Evolutionary conservation across 2,113 vertebrate species (phyloP).

Genomic region (Acinonyx jubatus): DNA sequence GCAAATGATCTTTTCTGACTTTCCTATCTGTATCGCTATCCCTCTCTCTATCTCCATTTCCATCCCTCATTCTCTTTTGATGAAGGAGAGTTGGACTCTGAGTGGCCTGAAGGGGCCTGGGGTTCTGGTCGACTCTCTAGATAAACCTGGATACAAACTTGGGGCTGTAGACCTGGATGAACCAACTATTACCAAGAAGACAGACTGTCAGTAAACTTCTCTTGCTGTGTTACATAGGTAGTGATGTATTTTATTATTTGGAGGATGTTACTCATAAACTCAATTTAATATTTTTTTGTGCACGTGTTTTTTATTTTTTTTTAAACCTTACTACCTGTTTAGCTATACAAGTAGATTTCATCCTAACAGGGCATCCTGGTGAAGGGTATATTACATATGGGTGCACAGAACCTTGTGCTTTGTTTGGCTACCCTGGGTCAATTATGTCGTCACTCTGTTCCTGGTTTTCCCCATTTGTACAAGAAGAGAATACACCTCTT

Average conservation of each 20-base stretch:
- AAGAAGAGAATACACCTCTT: background rate
- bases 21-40: background rate
- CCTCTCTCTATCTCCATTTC: background rate
- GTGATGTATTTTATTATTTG: slow-evolving; percentile 17
- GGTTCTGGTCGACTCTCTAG: background rate
- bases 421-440: background rate
- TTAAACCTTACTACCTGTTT: background rate
- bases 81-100: background rate
- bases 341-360: background rate
- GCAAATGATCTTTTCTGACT: background rate
- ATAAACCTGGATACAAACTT: background rate
- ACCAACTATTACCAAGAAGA: background rate
- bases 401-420: background rate
- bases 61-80: background rate
- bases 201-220: background rate
- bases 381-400: background rate
- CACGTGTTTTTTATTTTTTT: background rate
- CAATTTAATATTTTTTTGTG: background rate
- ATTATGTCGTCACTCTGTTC: background rate
- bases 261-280: slow-evolving; percentile 22
- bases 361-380: background rate
- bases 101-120: background rate
- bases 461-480: background rate
- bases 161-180: background rate
- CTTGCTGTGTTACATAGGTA: background rate